Base-by-base conservation (phyloP, 2,113 vertebrate species). In the Hiodon tergisus region DNA sequence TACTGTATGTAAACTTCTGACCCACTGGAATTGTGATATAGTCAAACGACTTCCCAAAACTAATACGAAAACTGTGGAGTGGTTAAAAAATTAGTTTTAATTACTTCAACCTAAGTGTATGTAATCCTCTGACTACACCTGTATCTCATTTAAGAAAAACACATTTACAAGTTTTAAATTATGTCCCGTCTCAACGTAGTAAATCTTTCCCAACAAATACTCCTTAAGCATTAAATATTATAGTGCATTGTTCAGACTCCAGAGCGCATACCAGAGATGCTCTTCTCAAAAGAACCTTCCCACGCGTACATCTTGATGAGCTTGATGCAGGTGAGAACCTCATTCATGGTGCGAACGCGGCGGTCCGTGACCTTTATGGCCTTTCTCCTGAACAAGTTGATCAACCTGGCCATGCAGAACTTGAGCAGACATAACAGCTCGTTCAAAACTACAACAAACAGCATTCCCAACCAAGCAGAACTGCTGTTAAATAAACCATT, bases 261-360 rank as follows among this genome's bases (percentile, higher is more conserved):
- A 48, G 31, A 31, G 16, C 2, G 2, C 69, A 1, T 85, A 92
- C 91, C 91, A 84, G 72, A 73, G 61, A 92, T 86, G 59, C 81
- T 84, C 69, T 85, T 83, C 48, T 88, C 89, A 78, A 93, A 94
- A 62, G 89, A 89, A 54, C 83, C 91, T 83, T 95, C 93, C 91
- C 92, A 93, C 47, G 90, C 89, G 0, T 92, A 92, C 89, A 91
- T 94, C 84, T 91, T 93, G 83, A 94, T 94, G 54, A 93, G 89
- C 81, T 92, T 94, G 78, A 93, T 91, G 84, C 89, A 90, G 72
- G 77, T 93, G 76, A 95, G 89, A 81, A 94, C 85, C 81, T 94
- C 89, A 51, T 91, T 94, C 88, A 91, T 94, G 48, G 88, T 91
- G 78, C 87, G 88, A 65, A 94, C 88, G 2, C 89, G 83, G 47